Evolutionary conservation across 2,113 vertebrate species (phyloP).

Genomic region (Elachura formosa): DNA sequence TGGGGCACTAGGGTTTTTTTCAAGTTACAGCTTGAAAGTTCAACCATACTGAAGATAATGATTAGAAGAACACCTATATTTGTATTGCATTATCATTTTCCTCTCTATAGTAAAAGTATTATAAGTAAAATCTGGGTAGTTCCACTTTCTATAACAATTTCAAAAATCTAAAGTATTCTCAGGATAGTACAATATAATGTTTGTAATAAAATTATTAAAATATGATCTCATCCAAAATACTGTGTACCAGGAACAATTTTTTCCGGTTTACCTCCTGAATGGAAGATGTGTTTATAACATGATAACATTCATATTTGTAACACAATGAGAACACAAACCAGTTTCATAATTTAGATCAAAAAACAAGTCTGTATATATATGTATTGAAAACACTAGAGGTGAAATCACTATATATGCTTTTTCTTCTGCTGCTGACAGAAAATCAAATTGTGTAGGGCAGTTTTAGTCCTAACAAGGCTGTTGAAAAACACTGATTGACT

Average conservation of each 20-base stretch:
- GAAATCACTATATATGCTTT: background rate
- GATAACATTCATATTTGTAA: background rate
- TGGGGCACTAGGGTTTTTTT: accelerated
- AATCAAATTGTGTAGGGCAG: background rate
- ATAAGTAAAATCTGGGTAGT: background rate
- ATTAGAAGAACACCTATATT: background rate
- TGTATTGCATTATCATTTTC: background rate
- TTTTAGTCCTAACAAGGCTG: background rate
- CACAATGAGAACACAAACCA: background rate
- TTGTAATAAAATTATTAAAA: background rate
- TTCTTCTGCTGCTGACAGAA: background rate
- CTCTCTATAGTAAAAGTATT: background rate
- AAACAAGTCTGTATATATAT: background rate
- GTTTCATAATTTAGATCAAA: background rate
- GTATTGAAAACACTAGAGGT: background rate
- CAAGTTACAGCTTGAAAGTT: background rate
- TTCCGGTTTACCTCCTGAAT: background rate
- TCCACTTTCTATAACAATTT: background rate
- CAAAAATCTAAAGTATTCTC: background rate
- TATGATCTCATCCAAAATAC: background rate
- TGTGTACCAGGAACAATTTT: background rate
- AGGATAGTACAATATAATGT: background rate
- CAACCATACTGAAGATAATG: background rate
- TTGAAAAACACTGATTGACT: background rate
- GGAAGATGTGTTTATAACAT: background rate